These are phyloP conservation scores for Crematogaster levior DNA, from an alignment of 2,888 invertebrate genomes.

Conservation along the genomic window DNA sequence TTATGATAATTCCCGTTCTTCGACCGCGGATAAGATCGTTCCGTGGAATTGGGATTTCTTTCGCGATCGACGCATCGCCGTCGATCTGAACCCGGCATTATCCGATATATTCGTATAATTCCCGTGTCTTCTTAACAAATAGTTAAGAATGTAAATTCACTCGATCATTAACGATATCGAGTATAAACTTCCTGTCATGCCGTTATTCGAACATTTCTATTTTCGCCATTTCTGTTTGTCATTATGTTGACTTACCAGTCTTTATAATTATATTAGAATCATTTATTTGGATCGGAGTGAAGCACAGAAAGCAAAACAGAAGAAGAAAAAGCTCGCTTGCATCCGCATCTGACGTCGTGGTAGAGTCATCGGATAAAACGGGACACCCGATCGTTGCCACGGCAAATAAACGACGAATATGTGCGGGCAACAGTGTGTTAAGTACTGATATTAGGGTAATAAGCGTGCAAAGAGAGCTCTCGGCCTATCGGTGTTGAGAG, in stretches of 20 bases:
- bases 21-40: slow-evolving; percentile 55
- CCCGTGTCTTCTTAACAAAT: not conserved
- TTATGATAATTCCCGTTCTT: slow-evolving; percentile 70
- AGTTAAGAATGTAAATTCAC: slow-evolving; percentile 34
- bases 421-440: slow-evolving; percentile 82
- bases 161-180: slow-evolving; percentile 2
- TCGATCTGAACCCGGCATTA: slow-evolving; percentile 18
- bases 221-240: not conserved
- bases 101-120: not conserved
- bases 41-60: slow-evolving; percentile 61
- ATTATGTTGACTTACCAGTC: not conserved
- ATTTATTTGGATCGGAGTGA: not conserved
- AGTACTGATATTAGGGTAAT: slow-evolving; percentile 85
- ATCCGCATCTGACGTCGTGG: slow-evolving; percentile 1
- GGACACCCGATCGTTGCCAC: slow-evolving; percentile 79
- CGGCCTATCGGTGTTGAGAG: slow-evolving; percentile 71
- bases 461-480: slow-evolving; percentile 83
- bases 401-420: slow-evolving; percentile 80
- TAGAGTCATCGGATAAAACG: slow-evolving; percentile 59
- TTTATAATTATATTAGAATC: slow-evolving; percentile 14
- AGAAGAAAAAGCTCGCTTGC: not conserved
- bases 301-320: not conserved
- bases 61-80: slow-evolving; percentile 16
- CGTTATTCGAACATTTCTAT: not conserved
- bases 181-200: not conserved